phyloP scores from a whole-genome alignment of 2,797 vertebrate species.

The Gallinago stenura region DNA sequence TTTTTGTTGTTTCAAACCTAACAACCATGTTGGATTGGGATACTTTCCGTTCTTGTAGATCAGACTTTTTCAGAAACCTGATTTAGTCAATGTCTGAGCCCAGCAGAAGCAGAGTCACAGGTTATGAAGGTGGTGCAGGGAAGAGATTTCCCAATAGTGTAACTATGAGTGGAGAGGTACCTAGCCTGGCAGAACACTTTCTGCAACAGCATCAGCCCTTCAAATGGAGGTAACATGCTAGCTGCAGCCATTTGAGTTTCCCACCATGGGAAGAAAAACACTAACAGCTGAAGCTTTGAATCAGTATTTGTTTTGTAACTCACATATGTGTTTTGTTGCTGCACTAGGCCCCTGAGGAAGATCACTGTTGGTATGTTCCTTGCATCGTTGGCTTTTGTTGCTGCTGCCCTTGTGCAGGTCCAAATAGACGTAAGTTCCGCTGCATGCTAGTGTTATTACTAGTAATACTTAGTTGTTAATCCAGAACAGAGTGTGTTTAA shows the following conservation, averaged over 20 bases:
- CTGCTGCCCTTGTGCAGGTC: conserved; percentile 88
- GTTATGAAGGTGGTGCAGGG: neutral
- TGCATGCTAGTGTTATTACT: neutral
- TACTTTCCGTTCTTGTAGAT: neutral
- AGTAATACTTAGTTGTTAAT: neutral
- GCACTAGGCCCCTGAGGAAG: conserved; percentile 88
- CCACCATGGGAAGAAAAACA: neutral
- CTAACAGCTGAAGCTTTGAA: neutral
- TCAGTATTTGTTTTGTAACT: neutral
- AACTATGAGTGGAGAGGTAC: neutral
- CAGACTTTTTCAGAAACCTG: neutral
- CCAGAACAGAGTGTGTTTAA: neutral
- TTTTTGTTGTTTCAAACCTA: neutral
- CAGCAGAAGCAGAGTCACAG: neutral
- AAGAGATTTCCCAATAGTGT: neutral
- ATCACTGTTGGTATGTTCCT: conserved; percentile 96
- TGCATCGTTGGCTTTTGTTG: conserved; percentile 90
- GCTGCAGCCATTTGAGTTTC: neutral
- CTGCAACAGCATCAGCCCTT: neutral
- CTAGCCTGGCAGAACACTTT: neutral
- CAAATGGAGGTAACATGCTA: neutral
- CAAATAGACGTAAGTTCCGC: conserved; percentile 91
- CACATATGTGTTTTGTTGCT: neutral
- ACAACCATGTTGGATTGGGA: rapidly evolving
- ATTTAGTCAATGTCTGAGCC: neutral